Evolutionary conservation across 2,113 vertebrate genomes (phyloP).

Genomic region (Aegithalos caudatus): DNA sequence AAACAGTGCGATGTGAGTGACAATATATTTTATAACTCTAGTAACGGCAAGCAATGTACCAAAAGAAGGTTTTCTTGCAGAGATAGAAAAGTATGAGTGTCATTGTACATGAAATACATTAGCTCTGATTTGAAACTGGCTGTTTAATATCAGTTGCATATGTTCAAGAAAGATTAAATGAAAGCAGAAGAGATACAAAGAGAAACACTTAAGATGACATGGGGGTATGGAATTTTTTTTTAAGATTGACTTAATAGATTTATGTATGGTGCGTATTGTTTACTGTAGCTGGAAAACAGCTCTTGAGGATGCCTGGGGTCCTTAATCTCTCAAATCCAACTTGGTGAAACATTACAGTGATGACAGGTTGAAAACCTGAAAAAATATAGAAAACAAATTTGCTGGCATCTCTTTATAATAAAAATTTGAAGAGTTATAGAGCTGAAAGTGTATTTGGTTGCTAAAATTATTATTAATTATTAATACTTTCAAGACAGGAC

Average conservation of each 20-base stretch:
- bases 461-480: not conserved
- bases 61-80: not conserved
- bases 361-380: not conserved
- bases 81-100: not conserved
- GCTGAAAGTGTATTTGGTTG: not conserved
- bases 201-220: not conserved
- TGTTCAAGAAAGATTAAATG: not conserved
- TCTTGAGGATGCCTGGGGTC: not conserved
- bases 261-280: not conserved
- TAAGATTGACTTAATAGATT: not conserved
- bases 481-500: not conserved
- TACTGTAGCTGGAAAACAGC: not conserved
- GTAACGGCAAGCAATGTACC: not conserved
- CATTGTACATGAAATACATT: not conserved
- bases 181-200: not conserved
- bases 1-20: too few species aligned
- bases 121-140: not conserved
- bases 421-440: not conserved
- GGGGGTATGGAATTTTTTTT: not conserved
- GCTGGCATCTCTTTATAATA: not conserved
- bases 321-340: not conserved
- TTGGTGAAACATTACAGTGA: not conserved
- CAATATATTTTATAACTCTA: not conserved
- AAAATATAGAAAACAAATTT: not conserved
- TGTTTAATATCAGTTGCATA: not conserved